Evolutionary conservation across 2,888 invertebrate species (phyloP), one percentile per base, ranked within the genome.

Genomic region (Digitonthophagus gazella): DNA sequence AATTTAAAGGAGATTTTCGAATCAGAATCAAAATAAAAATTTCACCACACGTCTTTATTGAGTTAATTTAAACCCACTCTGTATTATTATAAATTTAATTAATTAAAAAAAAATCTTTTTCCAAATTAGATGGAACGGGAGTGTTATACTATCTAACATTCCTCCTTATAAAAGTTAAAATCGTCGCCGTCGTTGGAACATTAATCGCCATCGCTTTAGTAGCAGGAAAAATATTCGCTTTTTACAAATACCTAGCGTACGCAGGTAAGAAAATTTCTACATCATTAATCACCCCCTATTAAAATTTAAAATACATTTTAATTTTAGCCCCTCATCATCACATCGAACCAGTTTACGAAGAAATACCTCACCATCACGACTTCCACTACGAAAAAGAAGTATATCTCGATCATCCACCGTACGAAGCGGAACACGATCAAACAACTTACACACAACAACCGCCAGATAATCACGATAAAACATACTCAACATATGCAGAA

Each of bases 111-210:
- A 1, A 2, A 57, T 44, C 3, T 44, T 3, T 44, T 44, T 44
- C 11, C n/a, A n/a, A 6, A n/a, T 19, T 61, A 80, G 80, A 77
- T 74, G 76, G 78, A 54, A 73, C 74, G 58, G 76, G 76, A 15
- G 69, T 76, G 65, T 71, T 79, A 15, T 74, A 76, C 57, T 81
- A 79, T 67, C 72, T 81, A 67, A 75, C 77, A n/a, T 82, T 81
- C 71, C 71, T 81, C 22, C 79, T 78, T 0, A 73, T 82, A 5
- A 82, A 82, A 75, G 72, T 80, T 11, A 82, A 82, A 75, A 72
- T 80, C 22, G 75, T 80, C 5, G 76, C 81, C 56, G 74, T 81
- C 8, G 71, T 81, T 56, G 81, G 80, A 18, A 75, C 78, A 0
- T 74, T 80, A 65, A 78, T 81, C 67, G 75, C 79, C 8, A 70